Evolutionary conservation across 2,113 vertebrate genomes (phyloP).

Genomic region (Myotis yumanensis): DNA sequence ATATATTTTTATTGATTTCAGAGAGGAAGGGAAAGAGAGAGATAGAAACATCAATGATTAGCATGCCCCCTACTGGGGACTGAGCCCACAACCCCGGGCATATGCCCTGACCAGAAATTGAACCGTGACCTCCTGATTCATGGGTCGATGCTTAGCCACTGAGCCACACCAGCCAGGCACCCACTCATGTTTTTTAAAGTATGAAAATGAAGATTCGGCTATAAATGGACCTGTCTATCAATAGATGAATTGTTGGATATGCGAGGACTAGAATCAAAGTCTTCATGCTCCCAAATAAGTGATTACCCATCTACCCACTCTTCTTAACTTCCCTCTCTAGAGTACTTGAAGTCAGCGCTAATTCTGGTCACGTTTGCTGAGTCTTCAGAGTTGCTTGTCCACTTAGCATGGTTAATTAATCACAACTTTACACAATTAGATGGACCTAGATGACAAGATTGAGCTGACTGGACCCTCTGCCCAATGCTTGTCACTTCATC

Average conservation of each 20-base stretch:
- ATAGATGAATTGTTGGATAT: neutral
- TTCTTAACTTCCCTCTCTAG: neutral
- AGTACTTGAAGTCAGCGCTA: neutral
- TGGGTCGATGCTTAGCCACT: too few relatives aligned
- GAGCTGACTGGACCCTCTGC: neutral
- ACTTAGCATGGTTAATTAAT: slow-evolving; percentile 25
- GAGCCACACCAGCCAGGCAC: too few relatives aligned
- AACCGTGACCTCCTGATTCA: too few relatives aligned
- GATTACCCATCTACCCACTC: neutral
- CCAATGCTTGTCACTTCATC: neutral
- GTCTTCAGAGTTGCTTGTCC: neutral
- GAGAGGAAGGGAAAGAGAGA: too few relatives aligned
- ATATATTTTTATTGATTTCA: too few relatives aligned
- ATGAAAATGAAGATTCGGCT: neutral
- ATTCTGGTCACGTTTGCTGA: neutral
- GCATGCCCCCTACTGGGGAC: too few relatives aligned
- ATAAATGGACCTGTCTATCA: neutral
- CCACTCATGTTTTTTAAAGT: neutral
- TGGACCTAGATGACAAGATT: neutral
- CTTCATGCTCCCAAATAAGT: neutral
- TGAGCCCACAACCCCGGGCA: too few relatives aligned
- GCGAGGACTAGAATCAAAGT: neutral
- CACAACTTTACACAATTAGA: neutral
- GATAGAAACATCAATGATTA: too few relatives aligned
- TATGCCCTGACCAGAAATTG: too few relatives aligned